These are phyloP conservation scores for Carassius carassius DNA, from an alignment of 2,113 vertebrate species.

Conservation along the genomic window DNA sequence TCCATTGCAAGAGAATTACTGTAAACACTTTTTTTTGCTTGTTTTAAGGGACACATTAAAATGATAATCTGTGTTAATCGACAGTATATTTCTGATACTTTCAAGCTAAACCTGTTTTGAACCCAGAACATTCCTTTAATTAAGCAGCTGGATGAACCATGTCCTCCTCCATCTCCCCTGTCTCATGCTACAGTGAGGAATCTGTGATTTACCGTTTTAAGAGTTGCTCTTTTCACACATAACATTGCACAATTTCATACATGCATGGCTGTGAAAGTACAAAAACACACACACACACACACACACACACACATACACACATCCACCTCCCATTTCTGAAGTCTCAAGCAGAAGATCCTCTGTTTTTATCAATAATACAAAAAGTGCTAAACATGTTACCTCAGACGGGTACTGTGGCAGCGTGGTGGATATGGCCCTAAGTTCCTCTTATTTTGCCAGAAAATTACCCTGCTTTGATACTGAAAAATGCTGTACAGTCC, in stretches of 20 bases:
- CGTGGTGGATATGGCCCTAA: slow-evolving; percentile 76
- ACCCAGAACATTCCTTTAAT: too few relatives aligned
- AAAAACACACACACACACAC: slow-evolving; percentile 53
- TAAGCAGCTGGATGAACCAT: neutral
- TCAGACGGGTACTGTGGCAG: slow-evolving; percentile 56
- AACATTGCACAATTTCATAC: slow-evolving; percentile 52
- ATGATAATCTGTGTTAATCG: neutral
- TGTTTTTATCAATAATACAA: slow-evolving; percentile 64
- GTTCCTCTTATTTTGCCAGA: slow-evolving; percentile 76
- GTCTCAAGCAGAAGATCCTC: slow-evolving; percentile 50
- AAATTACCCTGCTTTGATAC: slow-evolving; percentile 78
- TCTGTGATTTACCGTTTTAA: slow-evolving; percentile 13
- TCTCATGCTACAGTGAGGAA: slow-evolving; percentile 41
- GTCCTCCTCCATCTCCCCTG: neutral
- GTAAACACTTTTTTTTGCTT: neutral
- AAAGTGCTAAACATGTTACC: slow-evolving; percentile 62
- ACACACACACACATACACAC: slow-evolving; percentile 49
- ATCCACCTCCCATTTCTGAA: slow-evolving; percentile 37
- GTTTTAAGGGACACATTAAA: neutral
- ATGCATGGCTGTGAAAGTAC: slow-evolving; percentile 55
- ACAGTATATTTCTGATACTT: neutral
- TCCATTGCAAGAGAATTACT: neutral
- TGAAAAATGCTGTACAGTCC: slow-evolving; percentile 70
- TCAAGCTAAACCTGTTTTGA: too few relatives aligned
- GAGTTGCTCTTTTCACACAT: slow-evolving; percentile 34